These are phyloP conservation scores for Corvus moneduloides DNA, from an alignment of 2,113 vertebrate species.

Conservation along the genomic window DNA sequence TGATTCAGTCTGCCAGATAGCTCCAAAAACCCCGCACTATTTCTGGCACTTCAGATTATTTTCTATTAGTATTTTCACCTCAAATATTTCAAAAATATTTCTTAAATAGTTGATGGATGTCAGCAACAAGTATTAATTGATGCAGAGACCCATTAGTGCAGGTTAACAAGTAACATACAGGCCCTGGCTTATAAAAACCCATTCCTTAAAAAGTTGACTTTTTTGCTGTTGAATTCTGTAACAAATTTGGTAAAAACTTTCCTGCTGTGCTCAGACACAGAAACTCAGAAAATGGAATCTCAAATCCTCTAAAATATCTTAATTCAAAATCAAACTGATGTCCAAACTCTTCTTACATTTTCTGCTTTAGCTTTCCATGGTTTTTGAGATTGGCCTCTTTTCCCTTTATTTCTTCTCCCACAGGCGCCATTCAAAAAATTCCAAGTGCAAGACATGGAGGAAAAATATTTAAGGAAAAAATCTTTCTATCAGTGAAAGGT, in stretches of 20 bases:
- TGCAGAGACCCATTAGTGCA: background rate
- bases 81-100: background rate
- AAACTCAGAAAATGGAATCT: background rate
- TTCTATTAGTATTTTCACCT: background rate
- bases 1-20: background rate
- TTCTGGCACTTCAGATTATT: background rate
- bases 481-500: background rate
- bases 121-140: background rate
- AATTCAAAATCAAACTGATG: background rate
- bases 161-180: background rate
- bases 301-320: background rate
- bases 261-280: background rate
- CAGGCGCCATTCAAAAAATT: background rate
- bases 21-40: background rate
- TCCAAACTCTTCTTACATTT: background rate
- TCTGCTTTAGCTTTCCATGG: background rate
- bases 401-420: background rate
- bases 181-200: background rate
- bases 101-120: background rate
- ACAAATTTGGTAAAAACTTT: background rate
- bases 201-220: background rate
- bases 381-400: background rate
- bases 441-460: fast-evolving
- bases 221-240: background rate
- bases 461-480: background rate